Evolutionary conservation across 2,113 vertebrate genomes (phyloP).

Genomic region (Otocyon megalotis): DNA sequence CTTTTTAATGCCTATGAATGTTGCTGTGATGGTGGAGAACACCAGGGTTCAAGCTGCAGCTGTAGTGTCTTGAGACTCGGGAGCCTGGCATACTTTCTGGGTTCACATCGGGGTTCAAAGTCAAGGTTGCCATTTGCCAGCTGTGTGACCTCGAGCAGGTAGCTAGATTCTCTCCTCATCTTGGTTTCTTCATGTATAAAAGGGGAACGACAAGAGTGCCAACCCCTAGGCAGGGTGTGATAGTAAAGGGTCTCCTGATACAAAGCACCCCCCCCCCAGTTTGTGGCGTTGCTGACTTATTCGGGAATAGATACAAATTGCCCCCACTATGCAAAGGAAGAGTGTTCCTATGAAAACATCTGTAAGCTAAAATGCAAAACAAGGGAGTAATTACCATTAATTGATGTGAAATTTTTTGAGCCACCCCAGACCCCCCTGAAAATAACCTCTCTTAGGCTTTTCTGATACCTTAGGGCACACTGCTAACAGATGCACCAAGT

Average conservation of each 20-base stretch:
- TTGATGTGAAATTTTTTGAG: background rate
- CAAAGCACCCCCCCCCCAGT: background rate
- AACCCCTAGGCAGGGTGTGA: background rate
- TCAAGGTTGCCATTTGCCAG: background rate
- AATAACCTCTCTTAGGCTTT: background rate
- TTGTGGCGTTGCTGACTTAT: too few relatives aligned
- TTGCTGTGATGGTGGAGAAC: background rate
- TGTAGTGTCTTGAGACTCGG: too few relatives aligned
- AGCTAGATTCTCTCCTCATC: background rate
- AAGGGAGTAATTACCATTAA: background rate
- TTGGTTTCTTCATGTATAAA: background rate
- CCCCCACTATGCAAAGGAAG: background rate
- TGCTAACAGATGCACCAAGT: background rate
- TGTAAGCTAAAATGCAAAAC: background rate
- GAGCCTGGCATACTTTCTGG: background rate
- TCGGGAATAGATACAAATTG: background rate
- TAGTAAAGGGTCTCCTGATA: background rate
- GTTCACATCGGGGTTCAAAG: background rate
- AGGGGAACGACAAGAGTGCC: too few relatives aligned
- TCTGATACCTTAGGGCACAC: background rate
- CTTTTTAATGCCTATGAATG: background rate
- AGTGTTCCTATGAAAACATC: background rate
- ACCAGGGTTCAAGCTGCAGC: background rate
- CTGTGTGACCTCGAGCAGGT: background rate
- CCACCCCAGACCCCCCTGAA: background rate